Conservation (phyloP, 2,113 vertebrate genomes). For the Tychaedon coryphoeus region DNA sequence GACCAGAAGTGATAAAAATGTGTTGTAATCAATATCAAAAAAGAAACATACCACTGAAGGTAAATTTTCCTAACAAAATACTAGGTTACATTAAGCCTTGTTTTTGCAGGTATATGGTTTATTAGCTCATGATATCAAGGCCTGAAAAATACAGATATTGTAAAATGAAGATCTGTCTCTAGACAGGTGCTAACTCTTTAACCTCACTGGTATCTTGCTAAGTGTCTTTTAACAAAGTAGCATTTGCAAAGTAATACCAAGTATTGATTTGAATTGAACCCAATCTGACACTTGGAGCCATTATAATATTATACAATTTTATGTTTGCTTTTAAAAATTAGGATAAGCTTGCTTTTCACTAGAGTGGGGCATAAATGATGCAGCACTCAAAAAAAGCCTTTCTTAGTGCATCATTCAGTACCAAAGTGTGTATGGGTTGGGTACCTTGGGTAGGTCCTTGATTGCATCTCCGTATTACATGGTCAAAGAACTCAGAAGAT, state of each 20-base stretch:
- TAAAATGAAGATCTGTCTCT: neutral
- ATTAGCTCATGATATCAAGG: neutral
- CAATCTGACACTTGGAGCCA: neutral
- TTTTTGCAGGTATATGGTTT: neutral
- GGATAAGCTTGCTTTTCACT: neutral
- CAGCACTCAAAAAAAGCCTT: neutral
- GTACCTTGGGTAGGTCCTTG: neutral
- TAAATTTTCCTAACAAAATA: neutral
- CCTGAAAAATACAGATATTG: neutral
- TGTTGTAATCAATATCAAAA: neutral
- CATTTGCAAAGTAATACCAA: conserved; percentile 22
- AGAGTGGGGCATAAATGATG: neutral
- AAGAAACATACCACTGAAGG: neutral
- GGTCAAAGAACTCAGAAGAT: neutral
- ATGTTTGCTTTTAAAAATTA: neutral
- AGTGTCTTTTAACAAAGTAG: neutral
- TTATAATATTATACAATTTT: neutral
- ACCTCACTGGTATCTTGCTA: neutral
- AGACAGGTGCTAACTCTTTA: neutral
- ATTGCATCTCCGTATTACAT: neutral
- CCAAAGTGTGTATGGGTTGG: neutral
- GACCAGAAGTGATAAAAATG: neutral
- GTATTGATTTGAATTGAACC: conserved; percentile 8
- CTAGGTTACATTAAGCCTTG: neutral
- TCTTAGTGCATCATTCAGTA: neutral